Evolutionary conservation across 2,113 vertebrate genomes (phyloP).

Genomic region (Ailurus styani): DNA sequence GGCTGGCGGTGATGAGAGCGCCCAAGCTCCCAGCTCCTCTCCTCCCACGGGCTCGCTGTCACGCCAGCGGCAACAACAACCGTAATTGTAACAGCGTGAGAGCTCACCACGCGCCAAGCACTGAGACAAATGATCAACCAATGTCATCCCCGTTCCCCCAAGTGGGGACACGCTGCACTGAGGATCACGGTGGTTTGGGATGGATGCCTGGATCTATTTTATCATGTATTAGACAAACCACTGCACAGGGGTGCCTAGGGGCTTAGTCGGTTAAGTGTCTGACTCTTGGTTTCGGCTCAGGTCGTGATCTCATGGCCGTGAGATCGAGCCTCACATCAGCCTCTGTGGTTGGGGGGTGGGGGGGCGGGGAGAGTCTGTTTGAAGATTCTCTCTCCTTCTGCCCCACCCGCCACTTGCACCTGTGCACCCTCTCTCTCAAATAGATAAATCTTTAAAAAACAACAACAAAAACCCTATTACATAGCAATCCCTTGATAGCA

Average conservation of each 20-base stretch:
- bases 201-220: background rate
- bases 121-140: background rate
- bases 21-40: background rate
- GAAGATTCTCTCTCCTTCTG: background rate
- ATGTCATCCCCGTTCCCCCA: background rate
- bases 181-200: background rate
- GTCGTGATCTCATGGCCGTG: background rate
- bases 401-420: background rate
- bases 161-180: background rate
- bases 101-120: background rate
- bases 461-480: background rate
- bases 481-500: background rate
- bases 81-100: background rate
- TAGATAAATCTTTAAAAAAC: background rate
- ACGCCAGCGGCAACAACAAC: rapidly evolving
- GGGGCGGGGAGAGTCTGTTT: background rate
- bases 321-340: background rate
- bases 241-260: background rate
- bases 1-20: background rate
- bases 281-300: background rate
- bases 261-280: background rate
- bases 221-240: background rate
- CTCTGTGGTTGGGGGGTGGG: no score
- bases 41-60: background rate
- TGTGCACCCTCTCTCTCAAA: background rate